phyloP scores from a whole-genome alignment of 2,797 vertebrate species.

The Siniperca obscura region DNA sequence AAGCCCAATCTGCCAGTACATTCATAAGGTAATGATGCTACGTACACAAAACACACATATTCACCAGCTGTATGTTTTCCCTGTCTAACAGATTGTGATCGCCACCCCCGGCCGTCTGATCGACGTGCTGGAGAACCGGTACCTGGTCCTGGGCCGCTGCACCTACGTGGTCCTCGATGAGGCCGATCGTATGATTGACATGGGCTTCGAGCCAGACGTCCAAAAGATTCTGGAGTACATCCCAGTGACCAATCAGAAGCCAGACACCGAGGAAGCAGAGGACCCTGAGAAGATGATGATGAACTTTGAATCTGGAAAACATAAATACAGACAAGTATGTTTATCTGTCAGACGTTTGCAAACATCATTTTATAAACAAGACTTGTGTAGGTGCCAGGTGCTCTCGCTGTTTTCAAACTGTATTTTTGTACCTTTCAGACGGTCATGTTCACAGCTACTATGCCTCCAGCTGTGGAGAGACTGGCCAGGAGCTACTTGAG shows the following conservation, averaged over 20 bases:
- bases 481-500: constrained; percentile 96
- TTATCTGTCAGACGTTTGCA: not conserved
- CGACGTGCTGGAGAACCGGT: constrained; percentile 97
- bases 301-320: constrained; percentile 97
- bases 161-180: constrained; percentile 98
- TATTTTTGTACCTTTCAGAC: constrained; percentile 83
- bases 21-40: not conserved
- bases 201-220: constrained; percentile 99
- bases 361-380: not conserved
- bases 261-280: constrained; percentile 97
- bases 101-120: constrained; percentile 97
- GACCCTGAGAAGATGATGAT: constrained; percentile 98
- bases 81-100: constrained; percentile 90
- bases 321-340: constrained; percentile 97
- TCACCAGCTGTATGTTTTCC: not conserved
- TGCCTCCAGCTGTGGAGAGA: constrained; percentile 96
- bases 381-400: not conserved
- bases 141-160: constrained; percentile 96
- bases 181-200: constrained; percentile 99
- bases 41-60: not conserved
- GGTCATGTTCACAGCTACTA: constrained; percentile 99
- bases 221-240: constrained; percentile 99
- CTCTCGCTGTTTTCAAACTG: not conserved
- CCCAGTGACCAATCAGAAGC: constrained; percentile 98
- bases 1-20: not conserved